Conservation (phyloP, 2,797 vertebrate genomes). For the Cyclopterus lumpus region DNA sequence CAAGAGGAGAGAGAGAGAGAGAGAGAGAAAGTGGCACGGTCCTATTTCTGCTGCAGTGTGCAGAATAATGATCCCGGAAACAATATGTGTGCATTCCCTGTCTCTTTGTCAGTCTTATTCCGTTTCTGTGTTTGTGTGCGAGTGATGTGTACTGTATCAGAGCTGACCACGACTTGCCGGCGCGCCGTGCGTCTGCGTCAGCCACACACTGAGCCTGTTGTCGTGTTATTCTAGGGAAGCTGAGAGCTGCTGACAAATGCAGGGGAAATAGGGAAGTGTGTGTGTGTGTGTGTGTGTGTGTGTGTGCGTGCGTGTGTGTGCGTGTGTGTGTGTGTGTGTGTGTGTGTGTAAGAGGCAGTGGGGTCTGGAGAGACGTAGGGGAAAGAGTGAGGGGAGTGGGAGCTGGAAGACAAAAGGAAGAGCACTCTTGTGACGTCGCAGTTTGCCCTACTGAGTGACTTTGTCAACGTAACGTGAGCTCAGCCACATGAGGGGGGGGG, state of each 20-base stretch:
- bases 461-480: slow-evolving; percentile 73
- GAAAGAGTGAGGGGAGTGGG: slow-evolving; percentile 58
- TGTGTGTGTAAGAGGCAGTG: slow-evolving; percentile 38
- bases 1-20: slow-evolving; percentile 22
- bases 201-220: slow-evolving; percentile 70
- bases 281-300: slow-evolving; percentile 18
- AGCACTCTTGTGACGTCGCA: slow-evolving; percentile 76
- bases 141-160: slow-evolving; percentile 71
- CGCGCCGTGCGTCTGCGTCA: slow-evolving; percentile 77
- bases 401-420: slow-evolving; percentile 79
- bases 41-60: slow-evolving; percentile 77
- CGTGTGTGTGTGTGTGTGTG: slow-evolving; percentile 22
- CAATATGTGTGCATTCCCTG: slow-evolving; percentile 59
- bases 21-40: slow-evolving; percentile 2
- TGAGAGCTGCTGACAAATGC: slow-evolving; percentile 79
- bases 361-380: slow-evolving; percentile 52
- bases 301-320: slow-evolving; percentile 15
- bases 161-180: slow-evolving; percentile 75
- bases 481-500: no score
- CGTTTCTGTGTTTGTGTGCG: slow-evolving; percentile 58
- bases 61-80: slow-evolving; percentile 76
- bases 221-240: slow-evolving; percentile 82
- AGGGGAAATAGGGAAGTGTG: slow-evolving; percentile 52
- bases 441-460: slow-evolving; percentile 65
- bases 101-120: slow-evolving; percentile 65